Percentiles rank a stretch among this genome's conserved stretches.
phyloP scores from a whole-genome alignment of 2,888 invertebrate species.

The Chaetoderma sp. region DNA sequence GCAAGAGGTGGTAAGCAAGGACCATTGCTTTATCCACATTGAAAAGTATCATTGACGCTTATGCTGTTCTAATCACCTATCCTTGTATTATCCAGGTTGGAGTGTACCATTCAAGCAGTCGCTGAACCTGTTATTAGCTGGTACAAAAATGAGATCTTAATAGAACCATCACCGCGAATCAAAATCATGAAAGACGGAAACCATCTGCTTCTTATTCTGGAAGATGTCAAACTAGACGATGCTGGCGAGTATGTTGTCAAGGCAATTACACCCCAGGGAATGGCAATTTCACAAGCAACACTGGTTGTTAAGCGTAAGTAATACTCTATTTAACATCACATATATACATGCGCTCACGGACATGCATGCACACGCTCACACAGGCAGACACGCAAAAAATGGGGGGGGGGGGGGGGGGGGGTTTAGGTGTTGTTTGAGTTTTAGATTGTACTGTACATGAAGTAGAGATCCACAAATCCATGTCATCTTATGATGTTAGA shows the following conservation, averaged over 20 bases:
- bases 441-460: too few relatives aligned
- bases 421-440: neutral
- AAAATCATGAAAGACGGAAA: constrained; percentile 50
- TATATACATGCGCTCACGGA: neutral
- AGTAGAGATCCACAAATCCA: too few relatives aligned
- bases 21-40: too few relatives aligned
- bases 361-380: too few relatives aligned
- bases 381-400: too few relatives aligned
- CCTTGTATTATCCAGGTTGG: constrained; percentile 44
- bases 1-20: too few relatives aligned
- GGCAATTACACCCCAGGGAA: constrained; percentile 89
- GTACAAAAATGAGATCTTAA: constrained; percentile 75
- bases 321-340: neutral
- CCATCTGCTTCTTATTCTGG: constrained; percentile 53
- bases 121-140: constrained; percentile 69
- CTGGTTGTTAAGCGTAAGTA: constrained; percentile 65
- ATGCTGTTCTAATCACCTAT: too few relatives aligned
- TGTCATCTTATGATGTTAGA: too few relatives aligned
- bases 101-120: constrained; percentile 59
- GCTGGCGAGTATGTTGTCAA: constrained; percentile 77
- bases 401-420: neutral
- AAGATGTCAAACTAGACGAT: constrained; percentile 73
- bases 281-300: constrained; percentile 58
- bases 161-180: constrained; percentile 71
- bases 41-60: too few relatives aligned